Evolutionary conservation across 2,113 vertebrate species (phyloP).

Genomic region (Percopsis transmontana): DNA sequence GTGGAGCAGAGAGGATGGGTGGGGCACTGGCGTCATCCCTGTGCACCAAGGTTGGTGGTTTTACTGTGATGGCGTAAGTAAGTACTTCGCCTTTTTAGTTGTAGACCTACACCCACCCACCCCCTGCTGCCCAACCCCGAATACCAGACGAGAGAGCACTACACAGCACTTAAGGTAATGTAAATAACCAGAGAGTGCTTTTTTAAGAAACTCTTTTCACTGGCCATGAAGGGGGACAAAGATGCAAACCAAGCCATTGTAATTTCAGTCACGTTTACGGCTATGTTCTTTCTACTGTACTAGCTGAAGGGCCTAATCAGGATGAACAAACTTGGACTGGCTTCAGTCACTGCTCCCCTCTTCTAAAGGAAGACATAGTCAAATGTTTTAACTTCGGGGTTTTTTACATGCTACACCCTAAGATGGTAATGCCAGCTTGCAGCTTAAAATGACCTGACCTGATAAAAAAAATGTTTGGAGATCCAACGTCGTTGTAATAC

Average conservation of each 20-base stretch:
- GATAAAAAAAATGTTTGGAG: too few relatives aligned
- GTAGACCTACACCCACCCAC: slow-evolving; percentile 2
- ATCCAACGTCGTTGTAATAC: too few relatives aligned
- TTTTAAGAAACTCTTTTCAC: slow-evolving; percentile 74
- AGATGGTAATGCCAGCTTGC: too few relatives aligned
- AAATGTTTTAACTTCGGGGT: too few relatives aligned
- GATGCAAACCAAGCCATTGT: slow-evolving; percentile 67
- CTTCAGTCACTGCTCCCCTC: too few relatives aligned
- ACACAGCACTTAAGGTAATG: slow-evolving; percentile 76
- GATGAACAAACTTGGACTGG: slow-evolving; percentile 50
- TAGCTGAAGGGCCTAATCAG: slow-evolving; percentile 49
- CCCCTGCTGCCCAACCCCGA: slow-evolving; percentile 27
- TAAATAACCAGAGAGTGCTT: slow-evolving; percentile 71
- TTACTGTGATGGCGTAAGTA: too few relatives aligned
- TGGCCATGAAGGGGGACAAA: slow-evolving; percentile 62
- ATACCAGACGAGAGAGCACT: slow-evolving; percentile 20
- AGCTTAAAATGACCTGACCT: too few relatives aligned
- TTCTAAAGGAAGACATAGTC: too few relatives aligned
- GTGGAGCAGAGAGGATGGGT: slow-evolving; percentile 36
- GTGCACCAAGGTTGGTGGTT: slow-evolving; percentile 30
- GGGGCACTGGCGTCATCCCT: slow-evolving; percentile 63
- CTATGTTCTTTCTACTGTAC: slow-evolving; percentile 34
- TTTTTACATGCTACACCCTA: too few relatives aligned
- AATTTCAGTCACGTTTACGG: slow-evolving; percentile 72
- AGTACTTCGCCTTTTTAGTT: slow-evolving; percentile 25